Percentiles rank a stretch among this genome's conserved stretches.
phyloP scores from a whole-genome alignment of 2,888 invertebrate species.

The Chromoteleia sp. region DNA sequence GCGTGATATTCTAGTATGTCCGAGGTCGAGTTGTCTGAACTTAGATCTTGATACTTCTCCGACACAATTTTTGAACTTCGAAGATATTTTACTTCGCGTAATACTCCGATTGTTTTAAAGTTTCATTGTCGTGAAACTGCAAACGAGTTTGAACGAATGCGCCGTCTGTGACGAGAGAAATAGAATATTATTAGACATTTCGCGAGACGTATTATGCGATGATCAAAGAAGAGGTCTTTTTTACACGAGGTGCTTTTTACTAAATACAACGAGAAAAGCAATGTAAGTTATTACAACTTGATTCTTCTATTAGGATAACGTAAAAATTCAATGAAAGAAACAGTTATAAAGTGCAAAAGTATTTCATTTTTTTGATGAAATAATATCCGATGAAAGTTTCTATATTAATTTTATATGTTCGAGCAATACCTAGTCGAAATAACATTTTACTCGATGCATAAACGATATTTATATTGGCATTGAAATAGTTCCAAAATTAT shows the following conservation, averaged over 20 bases:
- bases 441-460: too few relatives aligned
- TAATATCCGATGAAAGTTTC: too few relatives aligned
- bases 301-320: too few relatives aligned
- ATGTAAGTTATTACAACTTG: too few relatives aligned
- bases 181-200: constrained; percentile 52
- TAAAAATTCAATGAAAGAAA: too few relatives aligned
- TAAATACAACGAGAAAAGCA: constrained; percentile 1
- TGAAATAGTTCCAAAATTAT: background rate
- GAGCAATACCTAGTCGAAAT: too few relatives aligned
- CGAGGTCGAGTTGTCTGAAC: constrained; percentile 65
- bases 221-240: constrained; percentile 2
- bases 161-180: constrained; percentile 35
- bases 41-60: constrained; percentile 59
- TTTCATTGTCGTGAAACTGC: constrained; percentile 50
- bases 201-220: constrained; percentile 2
- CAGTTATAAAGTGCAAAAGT: too few relatives aligned
- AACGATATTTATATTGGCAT: too few relatives aligned
- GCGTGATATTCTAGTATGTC: constrained; percentile 68
- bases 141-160: constrained; percentile 45
- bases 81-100: constrained; percentile 59
- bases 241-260: background rate
- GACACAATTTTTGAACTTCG: constrained; percentile 65
- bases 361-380: too few relatives aligned
- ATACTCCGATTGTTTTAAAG: constrained; percentile 58
- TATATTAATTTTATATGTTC: too few relatives aligned